Evolutionary conservation across 2,797 vertebrate genomes (phyloP), one percentile per base, ranked within the genome.

Genomic region (Tolypeutes matacus): DNA sequence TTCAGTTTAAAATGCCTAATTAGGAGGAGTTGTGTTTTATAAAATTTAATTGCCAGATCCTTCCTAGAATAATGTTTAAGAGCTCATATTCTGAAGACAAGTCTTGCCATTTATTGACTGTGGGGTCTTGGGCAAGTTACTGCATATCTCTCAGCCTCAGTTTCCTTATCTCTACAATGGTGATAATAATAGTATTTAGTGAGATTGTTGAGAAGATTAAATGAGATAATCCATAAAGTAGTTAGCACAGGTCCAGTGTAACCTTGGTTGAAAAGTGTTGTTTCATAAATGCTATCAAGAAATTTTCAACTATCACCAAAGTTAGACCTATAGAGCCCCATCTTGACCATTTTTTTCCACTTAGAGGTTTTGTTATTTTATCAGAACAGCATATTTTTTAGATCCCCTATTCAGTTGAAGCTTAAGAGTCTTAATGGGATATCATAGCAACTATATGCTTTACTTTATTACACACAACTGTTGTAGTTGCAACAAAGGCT

Each of bases 321-420:
- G 36, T 76, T 25, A 53, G 25, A 69, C 17, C 46, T 88, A 29
- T 64, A 53, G 76, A 93, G 72, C 25, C 17, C 17, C n/a, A 7
- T 12, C 53, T 18, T n/a, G 36, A 77, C 69, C 53, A 10, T 39
- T 42, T 56, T 56, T 89, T 77, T 51, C 49, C 21, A 62, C 7
- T 95, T 49, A 56, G 46, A 82, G 60, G 36, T 80, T 70, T 96
- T 77, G 14, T 73, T 92, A 25, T 95, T 80, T 94, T 92, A 53
- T 31, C 34, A 49, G 46, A 91, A 80, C 23, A 42, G 25, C 31
- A 2, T 78, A 75, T 20, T 92, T 95, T 86, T 70, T 18, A 39
- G 67, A 77, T 85, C 12, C 51, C 31, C 42, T 67, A 23, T 72
- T 81, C 15, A 60, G 67, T 89, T 34, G 34, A 76, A 95, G 39